Evolutionary conservation across 2,797 vertebrate species (phyloP).

Genomic region (Anolis apletophallus): DNA sequence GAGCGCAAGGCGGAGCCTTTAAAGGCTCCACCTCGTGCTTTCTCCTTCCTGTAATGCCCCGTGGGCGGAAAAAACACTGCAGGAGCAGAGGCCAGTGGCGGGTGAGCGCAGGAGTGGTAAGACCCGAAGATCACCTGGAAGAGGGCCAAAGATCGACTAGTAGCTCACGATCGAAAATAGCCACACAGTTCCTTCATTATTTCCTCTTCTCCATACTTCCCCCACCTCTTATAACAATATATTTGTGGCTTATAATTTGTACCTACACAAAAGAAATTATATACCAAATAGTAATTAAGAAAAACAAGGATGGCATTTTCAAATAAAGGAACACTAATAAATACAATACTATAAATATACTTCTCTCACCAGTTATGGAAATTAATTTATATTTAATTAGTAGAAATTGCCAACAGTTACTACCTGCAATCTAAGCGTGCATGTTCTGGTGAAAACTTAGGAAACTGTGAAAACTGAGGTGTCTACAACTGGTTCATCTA

Average conservation of each 20-base stretch:
- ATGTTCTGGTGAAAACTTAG: too few relatives aligned
- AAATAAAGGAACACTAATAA: slow-evolving; percentile 76
- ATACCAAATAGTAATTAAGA: slow-evolving; percentile 81
- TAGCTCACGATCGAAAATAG: too few relatives aligned
- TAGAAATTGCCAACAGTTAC: slow-evolving; percentile 79
- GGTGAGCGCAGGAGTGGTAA: too few relatives aligned
- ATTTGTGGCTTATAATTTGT: slow-evolving; percentile 77
- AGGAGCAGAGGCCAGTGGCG: too few relatives aligned
- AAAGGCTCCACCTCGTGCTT: too few relatives aligned
- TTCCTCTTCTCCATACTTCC: not conserved
- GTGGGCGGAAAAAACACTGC: too few relatives aligned
- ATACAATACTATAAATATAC: slow-evolving; percentile 81
- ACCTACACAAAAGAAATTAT: slow-evolving; percentile 76
- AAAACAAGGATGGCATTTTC: slow-evolving; percentile 76
- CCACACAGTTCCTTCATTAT: not conserved
- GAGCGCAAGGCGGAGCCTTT: too few relatives aligned
- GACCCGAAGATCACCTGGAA: too few relatives aligned
- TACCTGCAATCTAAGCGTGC: slow-evolving; percentile 29
- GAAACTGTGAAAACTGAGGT: too few relatives aligned
- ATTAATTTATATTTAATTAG: slow-evolving; percentile 84
- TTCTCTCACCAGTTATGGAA: slow-evolving; percentile 72
- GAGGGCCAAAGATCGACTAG: too few relatives aligned
- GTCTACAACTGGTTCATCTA: too few relatives aligned
- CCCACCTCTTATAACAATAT: slow-evolving; percentile 49
- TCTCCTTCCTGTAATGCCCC: too few relatives aligned